phyloP scores from a whole-genome alignment of 2,797 vertebrate species.

The Peromyscus eremicus region DNA sequence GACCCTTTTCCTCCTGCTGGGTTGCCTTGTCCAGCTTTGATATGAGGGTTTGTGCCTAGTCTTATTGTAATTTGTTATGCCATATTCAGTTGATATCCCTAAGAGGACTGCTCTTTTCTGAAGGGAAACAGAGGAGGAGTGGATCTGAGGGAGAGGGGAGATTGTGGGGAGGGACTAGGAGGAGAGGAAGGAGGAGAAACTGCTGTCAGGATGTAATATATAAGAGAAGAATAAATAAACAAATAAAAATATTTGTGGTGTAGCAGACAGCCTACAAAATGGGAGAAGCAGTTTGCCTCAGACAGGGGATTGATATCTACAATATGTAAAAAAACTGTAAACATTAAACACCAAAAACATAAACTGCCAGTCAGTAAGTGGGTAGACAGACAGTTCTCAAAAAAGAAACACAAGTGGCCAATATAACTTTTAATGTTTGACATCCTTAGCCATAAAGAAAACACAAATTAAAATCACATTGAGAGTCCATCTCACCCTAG shows the following conservation, averaged over 20 bases:
- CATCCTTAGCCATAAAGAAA: not conserved
- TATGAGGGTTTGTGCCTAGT: not conserved
- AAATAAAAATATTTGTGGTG: not conserved
- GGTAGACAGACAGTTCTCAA: not conserved
- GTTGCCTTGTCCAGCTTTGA: not conserved
- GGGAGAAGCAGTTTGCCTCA: not conserved
- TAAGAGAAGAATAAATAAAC: not conserved
- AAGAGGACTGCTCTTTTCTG: not conserved
- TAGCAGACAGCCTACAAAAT: not conserved
- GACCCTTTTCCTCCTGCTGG: not conserved
- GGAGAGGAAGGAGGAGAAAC: not conserved
- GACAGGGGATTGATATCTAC: not conserved
- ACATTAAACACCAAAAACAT: not conserved
- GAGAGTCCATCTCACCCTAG: not conserved
- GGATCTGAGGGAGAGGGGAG: not conserved
- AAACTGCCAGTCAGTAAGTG: not conserved
- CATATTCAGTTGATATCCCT: not conserved
- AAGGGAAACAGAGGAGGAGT: not conserved
- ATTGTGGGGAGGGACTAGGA: not conserved
- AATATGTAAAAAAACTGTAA: not conserved
- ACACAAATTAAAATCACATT: not conserved
- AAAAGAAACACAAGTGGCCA: not conserved
- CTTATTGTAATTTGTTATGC: not conserved
- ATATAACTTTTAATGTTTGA: not conserved
- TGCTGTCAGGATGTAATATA: not conserved